Evolutionary conservation across 2,888 invertebrate species (phyloP).

Genomic region (Apamea monoglypha): DNA sequence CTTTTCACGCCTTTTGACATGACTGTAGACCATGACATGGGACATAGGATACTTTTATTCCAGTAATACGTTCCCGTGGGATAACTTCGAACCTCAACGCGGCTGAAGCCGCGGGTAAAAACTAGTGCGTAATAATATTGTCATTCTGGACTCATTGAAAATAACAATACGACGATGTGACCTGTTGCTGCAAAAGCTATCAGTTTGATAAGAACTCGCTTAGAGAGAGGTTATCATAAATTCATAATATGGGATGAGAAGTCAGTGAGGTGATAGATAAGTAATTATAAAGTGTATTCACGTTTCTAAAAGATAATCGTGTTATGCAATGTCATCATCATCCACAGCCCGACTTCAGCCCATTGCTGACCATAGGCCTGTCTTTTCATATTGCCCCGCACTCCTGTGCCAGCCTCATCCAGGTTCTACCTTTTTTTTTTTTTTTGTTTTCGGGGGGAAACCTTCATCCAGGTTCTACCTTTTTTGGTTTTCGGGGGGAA

Average conservation of each 20-base stretch:
- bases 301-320: not conserved
- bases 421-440: too few species aligned
- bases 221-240: constrained; percentile 34
- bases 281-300: constrained; percentile 10
- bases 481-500: too few species aligned
- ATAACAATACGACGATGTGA: constrained; percentile 28
- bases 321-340: not conserved
- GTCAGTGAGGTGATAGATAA: constrained; percentile 25
- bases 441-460: too few species aligned
- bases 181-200: constrained; percentile 46
- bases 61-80: not conserved
- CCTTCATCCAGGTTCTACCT: too few species aligned
- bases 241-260: constrained; percentile 6
- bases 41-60: not conserved
- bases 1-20: too few species aligned
- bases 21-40: too few species aligned
- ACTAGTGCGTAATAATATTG: not conserved
- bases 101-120: too few species aligned
- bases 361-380: not conserved
- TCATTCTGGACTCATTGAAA: not conserved
- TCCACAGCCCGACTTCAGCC: not conserved
- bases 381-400: not conserved
- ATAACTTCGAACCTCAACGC: not conserved
- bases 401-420: not conserved
- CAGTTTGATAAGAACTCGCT: constrained; percentile 47